These are phyloP conservation scores for Zaprionus obscuricornis DNA, from an alignment of 2,888 invertebrate species.

Conservation along the genomic window DNA sequence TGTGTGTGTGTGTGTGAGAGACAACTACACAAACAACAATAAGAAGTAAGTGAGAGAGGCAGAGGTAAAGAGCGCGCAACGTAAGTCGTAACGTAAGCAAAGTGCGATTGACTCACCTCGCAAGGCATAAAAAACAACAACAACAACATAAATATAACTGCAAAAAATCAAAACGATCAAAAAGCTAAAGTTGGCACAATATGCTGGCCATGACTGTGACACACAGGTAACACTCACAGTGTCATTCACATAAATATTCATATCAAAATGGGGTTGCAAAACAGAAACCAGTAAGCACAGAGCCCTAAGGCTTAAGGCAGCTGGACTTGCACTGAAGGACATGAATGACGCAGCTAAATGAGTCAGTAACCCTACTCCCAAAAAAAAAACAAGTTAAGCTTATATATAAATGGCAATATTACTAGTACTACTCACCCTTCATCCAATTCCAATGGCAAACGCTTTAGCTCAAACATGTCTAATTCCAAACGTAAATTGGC, in stretches of 20 bases:
- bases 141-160: neutral
- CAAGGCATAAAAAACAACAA: too few relatives aligned
- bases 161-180: neutral
- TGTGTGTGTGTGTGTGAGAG: too few relatives aligned
- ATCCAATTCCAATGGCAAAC: slow-evolving; percentile 77
- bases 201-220: slow-evolving; percentile 54
- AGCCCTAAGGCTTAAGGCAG: slow-evolving; percentile 52
- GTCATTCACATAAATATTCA: slow-evolving; percentile 23
- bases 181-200: slow-evolving; percentile 20
- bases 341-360: slow-evolving; percentile 60
- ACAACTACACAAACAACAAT: too few relatives aligned
- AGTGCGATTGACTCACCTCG: too few relatives aligned
- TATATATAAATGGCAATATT: neutral
- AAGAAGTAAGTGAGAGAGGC: too few relatives aligned
- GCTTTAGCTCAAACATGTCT: slow-evolving; percentile 83
- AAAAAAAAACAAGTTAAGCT: slow-evolving; percentile 15
- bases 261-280: slow-evolving; percentile 64
- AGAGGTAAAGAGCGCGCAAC: too few relatives aligned
- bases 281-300: slow-evolving; percentile 62
- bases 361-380: slow-evolving; percentile 9
- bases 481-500: slow-evolving; percentile 82
- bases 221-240: slow-evolving; percentile 32
- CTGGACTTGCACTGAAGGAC: slow-evolving; percentile 50
- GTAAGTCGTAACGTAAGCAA: too few relatives aligned
- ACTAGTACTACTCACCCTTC: slow-evolving; percentile 78